These are phyloP conservation scores for Alfaro cultratus DNA, from an alignment of 2,797 vertebrate species.

Conservation along the genomic window DNA sequence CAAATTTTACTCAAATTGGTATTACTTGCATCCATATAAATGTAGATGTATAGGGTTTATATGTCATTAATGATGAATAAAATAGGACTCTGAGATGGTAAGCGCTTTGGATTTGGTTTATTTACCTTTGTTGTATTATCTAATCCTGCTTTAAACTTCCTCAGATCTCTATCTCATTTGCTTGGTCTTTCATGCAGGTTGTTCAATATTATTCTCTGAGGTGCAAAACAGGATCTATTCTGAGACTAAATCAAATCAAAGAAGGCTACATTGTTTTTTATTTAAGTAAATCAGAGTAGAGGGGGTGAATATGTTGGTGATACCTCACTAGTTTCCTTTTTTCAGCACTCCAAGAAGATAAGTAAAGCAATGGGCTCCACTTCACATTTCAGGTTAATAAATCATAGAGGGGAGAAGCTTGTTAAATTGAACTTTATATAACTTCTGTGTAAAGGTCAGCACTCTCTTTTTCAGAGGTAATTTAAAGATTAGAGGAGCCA, in stretches of 20 bases:
- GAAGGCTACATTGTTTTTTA: background rate
- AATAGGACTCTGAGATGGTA: background rate
- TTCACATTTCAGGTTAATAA: slow-evolving; percentile 78
- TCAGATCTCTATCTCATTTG: background rate
- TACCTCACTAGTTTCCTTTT: slow-evolving; percentile 49
- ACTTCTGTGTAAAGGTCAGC: slow-evolving; percentile 83
- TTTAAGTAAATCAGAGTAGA: background rate
- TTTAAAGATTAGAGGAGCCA: slow-evolving; percentile 81
- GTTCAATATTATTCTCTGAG: background rate
- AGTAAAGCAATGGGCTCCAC: slow-evolving; percentile 68
- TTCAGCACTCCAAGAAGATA: slow-evolving; percentile 51
- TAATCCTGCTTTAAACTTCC: too few relatives aligned
- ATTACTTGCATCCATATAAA: too few relatives aligned
- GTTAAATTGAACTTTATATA: slow-evolving; percentile 84
- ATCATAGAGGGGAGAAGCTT: slow-evolving; percentile 74
- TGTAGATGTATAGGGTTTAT: too few relatives aligned
- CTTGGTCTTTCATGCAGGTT: background rate
- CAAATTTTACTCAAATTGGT: too few relatives aligned
- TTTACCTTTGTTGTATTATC: background rate
- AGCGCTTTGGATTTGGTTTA: background rate
- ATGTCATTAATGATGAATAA: background rate
- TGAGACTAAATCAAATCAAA: background rate
- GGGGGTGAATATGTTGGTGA: slow-evolving; percentile 41
- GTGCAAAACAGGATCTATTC: background rate
- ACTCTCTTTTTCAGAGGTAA: slow-evolving; percentile 76